Evolutionary conservation across 23 tunicate species (phyloP).

Genomic region (Trididemnum clinides): DNA sequence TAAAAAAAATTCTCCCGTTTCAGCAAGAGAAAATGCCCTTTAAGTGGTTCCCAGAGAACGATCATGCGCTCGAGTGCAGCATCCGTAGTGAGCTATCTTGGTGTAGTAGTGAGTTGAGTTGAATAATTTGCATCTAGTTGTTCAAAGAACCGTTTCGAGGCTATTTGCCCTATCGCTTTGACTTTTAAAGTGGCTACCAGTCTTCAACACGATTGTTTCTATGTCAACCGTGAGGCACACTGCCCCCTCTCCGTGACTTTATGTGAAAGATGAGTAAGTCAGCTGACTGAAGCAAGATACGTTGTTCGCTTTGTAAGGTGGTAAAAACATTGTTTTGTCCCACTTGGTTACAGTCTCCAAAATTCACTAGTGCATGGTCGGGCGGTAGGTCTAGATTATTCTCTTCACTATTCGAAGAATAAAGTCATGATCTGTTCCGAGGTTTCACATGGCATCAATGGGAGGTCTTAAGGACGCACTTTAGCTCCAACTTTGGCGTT

Average conservation of each 20-base stretch:
- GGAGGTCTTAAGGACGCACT: no score
- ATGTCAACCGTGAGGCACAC: no score
- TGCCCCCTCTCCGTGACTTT: background rate
- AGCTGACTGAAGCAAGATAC: background rate
- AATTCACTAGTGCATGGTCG: no score
- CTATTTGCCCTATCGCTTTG: background rate
- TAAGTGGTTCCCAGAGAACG: background rate
- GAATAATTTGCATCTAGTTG: background rate
- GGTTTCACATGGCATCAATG: no score
- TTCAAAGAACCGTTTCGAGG: background rate
- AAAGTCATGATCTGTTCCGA: no score
- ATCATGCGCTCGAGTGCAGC: background rate
- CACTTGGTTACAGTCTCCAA: background rate
- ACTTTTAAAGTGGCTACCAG: no score
- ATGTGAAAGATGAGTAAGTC: background rate
- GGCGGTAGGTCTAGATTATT: no score
- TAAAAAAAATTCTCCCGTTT: background rate
- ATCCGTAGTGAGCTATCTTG: constrained; percentile 40
- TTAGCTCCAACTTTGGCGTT: no score
- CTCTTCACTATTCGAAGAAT: no score
- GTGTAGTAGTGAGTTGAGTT: constrained; percentile 8
- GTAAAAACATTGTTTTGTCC: background rate
- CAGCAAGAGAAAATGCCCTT: background rate
- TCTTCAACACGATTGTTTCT: no score
- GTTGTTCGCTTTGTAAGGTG: background rate